phyloP scores from a whole-genome alignment of 2,113 vertebrate species.

The Lasiurus borealis region DNA sequence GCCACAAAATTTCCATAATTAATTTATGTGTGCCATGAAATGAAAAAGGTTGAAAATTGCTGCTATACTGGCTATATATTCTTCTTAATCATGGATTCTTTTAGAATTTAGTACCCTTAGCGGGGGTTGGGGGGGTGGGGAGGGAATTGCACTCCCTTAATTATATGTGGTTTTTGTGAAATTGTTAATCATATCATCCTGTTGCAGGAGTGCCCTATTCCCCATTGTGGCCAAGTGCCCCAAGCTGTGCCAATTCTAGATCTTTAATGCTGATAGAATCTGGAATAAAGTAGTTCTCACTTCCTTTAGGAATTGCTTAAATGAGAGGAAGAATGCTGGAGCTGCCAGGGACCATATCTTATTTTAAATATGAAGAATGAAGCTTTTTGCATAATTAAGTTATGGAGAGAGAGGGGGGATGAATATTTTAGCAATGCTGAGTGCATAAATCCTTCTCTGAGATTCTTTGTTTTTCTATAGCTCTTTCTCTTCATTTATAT shows the following conservation, averaged over 20 bases:
- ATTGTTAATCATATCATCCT: neutral
- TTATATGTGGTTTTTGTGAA: neutral
- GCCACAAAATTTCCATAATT: neutral
- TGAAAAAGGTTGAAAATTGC: neutral
- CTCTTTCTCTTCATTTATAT: neutral
- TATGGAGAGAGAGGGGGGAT: neutral
- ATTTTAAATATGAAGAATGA: slow-evolving; percentile 32
- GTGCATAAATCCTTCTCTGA: neutral
- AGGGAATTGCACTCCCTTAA: neutral
- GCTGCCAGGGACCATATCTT: neutral
- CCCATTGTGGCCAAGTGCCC: neutral
- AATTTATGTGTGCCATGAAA: neutral
- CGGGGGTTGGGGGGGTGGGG: neutral
- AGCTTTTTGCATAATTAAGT: neutral
- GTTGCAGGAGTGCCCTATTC: neutral
- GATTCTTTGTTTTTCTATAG: neutral
- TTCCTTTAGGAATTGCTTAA: neutral
- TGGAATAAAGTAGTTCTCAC: neutral
- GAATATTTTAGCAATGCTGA: neutral
- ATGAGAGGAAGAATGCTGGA: neutral
- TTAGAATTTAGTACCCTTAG: neutral
- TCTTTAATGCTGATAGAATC: neutral
- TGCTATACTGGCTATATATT: neutral
- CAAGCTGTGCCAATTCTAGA: neutral
- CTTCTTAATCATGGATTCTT: neutral